These are phyloP conservation scores for Drosophila athabasca DNA, from an alignment of 1,140 invertebrate species.

Conservation along the genomic window DNA sequence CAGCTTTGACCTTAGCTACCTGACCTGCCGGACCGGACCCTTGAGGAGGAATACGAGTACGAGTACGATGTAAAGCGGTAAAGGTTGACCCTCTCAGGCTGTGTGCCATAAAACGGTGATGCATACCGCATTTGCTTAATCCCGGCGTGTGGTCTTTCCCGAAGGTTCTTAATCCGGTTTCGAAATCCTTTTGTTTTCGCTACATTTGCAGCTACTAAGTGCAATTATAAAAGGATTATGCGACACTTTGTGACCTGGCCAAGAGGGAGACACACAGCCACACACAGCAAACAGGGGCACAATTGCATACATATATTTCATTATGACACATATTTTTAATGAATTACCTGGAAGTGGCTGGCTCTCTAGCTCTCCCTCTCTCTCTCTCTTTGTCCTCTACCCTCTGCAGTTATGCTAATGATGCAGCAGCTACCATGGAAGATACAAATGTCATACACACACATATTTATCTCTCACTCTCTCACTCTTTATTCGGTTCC, in stretches of 20 bases:
- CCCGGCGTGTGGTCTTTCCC: slow-evolving; percentile 79
- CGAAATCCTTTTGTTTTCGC: slow-evolving; percentile 72
- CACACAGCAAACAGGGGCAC: not conserved
- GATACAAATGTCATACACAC: slow-evolving; percentile 7
- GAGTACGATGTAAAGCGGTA: too few relatives aligned
- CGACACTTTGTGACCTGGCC: slow-evolving; percentile 48
- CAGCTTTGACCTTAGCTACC: slow-evolving; percentile 35
- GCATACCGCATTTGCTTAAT: slow-evolving; percentile 68
- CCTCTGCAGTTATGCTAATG: slow-evolving; percentile 45
- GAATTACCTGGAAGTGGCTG: slow-evolving; percentile 75
- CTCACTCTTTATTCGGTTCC: not conserved
- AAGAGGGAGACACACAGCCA: not conserved
- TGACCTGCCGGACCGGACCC: slow-evolving; percentile 16
- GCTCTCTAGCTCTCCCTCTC: not conserved
- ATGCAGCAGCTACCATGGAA: not conserved
- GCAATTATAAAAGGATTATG: slow-evolving; percentile 82
- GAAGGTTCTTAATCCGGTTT: slow-evolving; percentile 67
- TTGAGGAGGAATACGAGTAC: slow-evolving; percentile 4
- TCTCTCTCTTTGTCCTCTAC: not conserved
- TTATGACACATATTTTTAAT: slow-evolving; percentile 64
- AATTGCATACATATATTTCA: slow-evolving; percentile 35
- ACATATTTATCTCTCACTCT: not conserved
- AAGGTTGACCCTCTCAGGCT: too few relatives aligned
- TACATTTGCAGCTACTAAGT: slow-evolving; percentile 69
- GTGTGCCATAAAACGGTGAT: slow-evolving; percentile 66